Conservation (phyloP, 2,888 invertebrate species). For the Epirrita christyi region DNA sequence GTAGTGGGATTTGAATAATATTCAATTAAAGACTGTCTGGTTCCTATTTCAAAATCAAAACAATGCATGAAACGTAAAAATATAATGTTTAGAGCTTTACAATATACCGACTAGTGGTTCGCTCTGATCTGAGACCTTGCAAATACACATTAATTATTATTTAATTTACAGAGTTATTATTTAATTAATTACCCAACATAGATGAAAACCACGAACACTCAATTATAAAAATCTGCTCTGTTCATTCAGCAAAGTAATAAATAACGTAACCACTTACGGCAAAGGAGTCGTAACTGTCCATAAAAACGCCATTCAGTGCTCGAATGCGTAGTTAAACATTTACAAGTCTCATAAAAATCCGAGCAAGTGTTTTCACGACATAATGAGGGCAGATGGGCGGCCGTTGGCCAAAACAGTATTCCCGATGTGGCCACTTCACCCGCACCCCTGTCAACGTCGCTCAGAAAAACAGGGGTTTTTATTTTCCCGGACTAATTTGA, state of each 20-base stretch:
- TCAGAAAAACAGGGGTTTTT: conserved; percentile 61
- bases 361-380: conserved; percentile 56
- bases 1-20: conserved; percentile 9
- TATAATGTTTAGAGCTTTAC: too few species aligned
- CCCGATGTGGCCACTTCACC: conserved; percentile 56
- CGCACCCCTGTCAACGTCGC: conserved; percentile 58
- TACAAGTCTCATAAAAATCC: conserved; percentile 55
- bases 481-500: conserved; percentile 69
- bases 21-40: neutral
- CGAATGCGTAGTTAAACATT: conserved; percentile 52
- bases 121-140: too few species aligned
- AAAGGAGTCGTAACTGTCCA: conserved; percentile 36
- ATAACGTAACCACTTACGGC: conserved; percentile 34
- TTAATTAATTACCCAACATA: neutral
- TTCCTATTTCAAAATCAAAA: neutral
- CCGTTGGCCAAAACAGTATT: conserved; percentile 57
- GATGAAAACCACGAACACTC: neutral
- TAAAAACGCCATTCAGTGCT: conserved; percentile 37
- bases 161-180: too few species aligned
- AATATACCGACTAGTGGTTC: too few species aligned
- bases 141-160: too few species aligned
- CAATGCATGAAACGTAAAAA: too few species aligned
- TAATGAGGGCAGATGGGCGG: conserved; percentile 60
- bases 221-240: conserved; percentile 20
- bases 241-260: conserved; percentile 25